A percentile compares a stretch with the other conserved stretches of the same genome.
phyloP scores from a whole-genome alignment of 2,797 vertebrate genomes.

The Coccyzus lansbergi region DNA sequence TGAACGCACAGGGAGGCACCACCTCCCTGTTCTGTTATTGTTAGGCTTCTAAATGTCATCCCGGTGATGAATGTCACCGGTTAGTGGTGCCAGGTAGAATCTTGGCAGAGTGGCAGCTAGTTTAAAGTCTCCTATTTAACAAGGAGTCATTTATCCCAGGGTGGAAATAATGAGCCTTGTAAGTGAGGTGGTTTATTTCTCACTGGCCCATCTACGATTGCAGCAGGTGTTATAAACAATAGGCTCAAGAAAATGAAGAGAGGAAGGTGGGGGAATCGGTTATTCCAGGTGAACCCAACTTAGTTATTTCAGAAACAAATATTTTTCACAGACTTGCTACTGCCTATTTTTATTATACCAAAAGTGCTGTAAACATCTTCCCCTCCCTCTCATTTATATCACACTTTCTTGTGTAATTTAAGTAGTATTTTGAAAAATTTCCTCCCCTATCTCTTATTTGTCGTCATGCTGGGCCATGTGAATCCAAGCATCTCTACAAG shows the following conservation, averaged over 20 bases:
- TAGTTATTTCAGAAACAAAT: neutral
- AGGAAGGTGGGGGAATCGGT: neutral
- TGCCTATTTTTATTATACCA: neutral
- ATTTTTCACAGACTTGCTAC: neutral
- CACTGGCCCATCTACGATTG: neutral
- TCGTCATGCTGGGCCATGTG: neutral
- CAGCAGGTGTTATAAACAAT: constrained; percentile 1
- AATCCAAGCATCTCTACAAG: neutral
- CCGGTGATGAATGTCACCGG: neutral
- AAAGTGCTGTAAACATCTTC: neutral
- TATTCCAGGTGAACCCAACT: neutral
- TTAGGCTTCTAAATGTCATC: neutral
- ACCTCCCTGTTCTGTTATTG: neutral
- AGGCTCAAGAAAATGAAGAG: neutral
- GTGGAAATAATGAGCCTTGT: neutral
- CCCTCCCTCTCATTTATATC: neutral
- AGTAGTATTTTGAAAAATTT: neutral
- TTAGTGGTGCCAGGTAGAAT: neutral
- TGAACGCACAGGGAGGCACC: neutral
- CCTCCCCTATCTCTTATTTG: neutral
- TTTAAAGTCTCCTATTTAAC: neutral
- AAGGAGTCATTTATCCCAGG: neutral
- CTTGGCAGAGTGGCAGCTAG: neutral
- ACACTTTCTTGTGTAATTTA: neutral
- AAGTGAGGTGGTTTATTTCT: constrained; percentile 3